A percentile compares a stretch with the other conserved stretches of the same genome.
These are phyloP conservation scores for Dromaius novaehollandiae DNA, from an alignment of 2,113 vertebrate genomes.

Conservation along the genomic window DNA sequence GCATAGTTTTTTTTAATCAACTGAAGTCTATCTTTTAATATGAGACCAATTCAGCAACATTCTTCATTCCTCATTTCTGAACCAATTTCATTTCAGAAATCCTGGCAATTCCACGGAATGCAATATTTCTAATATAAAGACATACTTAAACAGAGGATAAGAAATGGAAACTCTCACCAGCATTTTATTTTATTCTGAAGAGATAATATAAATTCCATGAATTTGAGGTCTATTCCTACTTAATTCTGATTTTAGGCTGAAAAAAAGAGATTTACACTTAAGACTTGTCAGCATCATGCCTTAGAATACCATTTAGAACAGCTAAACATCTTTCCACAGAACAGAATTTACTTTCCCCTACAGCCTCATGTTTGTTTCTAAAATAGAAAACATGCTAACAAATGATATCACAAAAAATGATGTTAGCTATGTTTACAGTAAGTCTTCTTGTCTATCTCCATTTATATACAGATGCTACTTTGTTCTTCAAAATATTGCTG, in stretches of 20 bases:
- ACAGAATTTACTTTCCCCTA: background rate
- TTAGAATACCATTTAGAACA: background rate
- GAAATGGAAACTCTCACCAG: background rate
- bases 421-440: background rate
- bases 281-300: background rate
- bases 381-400: background rate
- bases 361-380: background rate
- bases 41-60: background rate
- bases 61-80: background rate
- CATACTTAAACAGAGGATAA: background rate
- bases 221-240: background rate
- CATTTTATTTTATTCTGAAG: background rate
- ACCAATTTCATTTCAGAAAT: background rate
- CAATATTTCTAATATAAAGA: background rate
- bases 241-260: background rate
- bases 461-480: background rate
- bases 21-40: background rate
- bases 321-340: background rate
- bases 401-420: background rate
- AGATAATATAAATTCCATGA: background rate
- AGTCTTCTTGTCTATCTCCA: background rate
- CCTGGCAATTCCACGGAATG: background rate
- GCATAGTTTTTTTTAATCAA: background rate
- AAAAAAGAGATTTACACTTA: background rate
- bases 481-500: conserved; percentile 4